These are phyloP conservation scores for Octopus bimaculoides DNA, from an alignment of 1,140 invertebrate genomes.

Conservation along the genomic window DNA sequence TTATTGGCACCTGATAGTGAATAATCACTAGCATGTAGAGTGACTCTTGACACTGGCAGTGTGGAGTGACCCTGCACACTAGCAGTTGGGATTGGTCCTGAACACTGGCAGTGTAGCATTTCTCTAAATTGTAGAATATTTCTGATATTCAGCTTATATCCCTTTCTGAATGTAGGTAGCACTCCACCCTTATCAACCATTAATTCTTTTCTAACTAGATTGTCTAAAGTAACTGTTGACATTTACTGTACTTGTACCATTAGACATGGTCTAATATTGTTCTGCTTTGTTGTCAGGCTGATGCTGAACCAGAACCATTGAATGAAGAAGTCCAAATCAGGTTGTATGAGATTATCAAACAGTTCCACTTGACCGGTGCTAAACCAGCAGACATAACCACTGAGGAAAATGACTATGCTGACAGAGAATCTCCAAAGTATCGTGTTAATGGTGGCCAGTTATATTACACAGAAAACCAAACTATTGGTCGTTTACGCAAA, in stretches of 20 bases:
- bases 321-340: not conserved
- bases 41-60: too few species aligned
- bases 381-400: not conserved
- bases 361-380: not conserved
- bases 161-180: too few species aligned
- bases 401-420: not conserved
- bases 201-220: too few species aligned
- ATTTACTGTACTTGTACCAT: not conserved
- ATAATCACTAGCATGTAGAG: too few species aligned
- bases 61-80: too few species aligned
- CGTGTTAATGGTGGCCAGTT: slow-evolving; percentile 19
- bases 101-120: too few species aligned
- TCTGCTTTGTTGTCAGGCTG: slow-evolving; percentile 1
- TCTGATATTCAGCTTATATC: too few species aligned
- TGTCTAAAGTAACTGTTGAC: too few species aligned
- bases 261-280: not conserved
- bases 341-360: not conserved
- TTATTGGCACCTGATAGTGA: too few species aligned
- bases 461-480: slow-evolving; percentile 14
- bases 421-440: slow-evolving; percentile 21
- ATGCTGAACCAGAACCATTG: not conserved
- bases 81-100: too few species aligned
- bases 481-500: slow-evolving; percentile 19
- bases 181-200: too few species aligned
- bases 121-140: too few species aligned